A percentile compares a stretch with the other conserved stretches of the same genome.
phyloP scores from a whole-genome alignment of 2,888 invertebrate genomes.

The Syrista parreyssii region DNA sequence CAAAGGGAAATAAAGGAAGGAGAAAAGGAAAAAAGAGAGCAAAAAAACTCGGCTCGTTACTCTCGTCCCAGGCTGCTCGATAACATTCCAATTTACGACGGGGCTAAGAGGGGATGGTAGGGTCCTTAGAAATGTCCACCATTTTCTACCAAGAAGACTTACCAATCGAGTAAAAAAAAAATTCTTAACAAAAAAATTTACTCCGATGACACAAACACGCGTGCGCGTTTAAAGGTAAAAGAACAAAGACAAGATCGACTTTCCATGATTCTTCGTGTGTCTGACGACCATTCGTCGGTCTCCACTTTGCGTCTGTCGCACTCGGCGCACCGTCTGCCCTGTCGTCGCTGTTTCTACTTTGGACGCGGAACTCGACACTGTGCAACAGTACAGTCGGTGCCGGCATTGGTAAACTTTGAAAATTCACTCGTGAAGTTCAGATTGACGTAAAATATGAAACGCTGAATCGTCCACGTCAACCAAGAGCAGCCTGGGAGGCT shows the following conservation, averaged over 20 bases:
- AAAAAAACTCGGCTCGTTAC: conserved; percentile 37
- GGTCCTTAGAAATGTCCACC: conserved; percentile 11
- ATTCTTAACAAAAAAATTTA: no score
- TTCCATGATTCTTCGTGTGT: no score
- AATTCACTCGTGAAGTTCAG: conserved; percentile 50
- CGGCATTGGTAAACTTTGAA: conserved; percentile 18
- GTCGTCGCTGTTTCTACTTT: conserved; percentile 25
- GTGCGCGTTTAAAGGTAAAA: no score
- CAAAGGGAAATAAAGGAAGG: no score
- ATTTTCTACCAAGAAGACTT: no score
- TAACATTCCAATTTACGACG: conserved; percentile 48
- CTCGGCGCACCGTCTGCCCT: conserved; percentile 19
- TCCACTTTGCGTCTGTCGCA: conserved; percentile 42
- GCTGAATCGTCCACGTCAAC: conserved; percentile 7
- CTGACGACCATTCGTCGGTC: conserved; percentile 32
- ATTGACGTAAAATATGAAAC: conserved; percentile 35
- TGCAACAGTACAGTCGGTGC: not conserved
- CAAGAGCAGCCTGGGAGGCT: not conserved
- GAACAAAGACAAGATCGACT: no score
- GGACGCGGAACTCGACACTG: no score
- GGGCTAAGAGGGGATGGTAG: no score
- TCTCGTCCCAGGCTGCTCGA: conserved; percentile 40
- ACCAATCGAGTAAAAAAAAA: no score
- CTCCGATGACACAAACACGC: no score
- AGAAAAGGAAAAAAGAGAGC: not conserved